phyloP scores from a whole-genome alignment of 2,113 vertebrate species.

The Heliornis fulica region DNA sequence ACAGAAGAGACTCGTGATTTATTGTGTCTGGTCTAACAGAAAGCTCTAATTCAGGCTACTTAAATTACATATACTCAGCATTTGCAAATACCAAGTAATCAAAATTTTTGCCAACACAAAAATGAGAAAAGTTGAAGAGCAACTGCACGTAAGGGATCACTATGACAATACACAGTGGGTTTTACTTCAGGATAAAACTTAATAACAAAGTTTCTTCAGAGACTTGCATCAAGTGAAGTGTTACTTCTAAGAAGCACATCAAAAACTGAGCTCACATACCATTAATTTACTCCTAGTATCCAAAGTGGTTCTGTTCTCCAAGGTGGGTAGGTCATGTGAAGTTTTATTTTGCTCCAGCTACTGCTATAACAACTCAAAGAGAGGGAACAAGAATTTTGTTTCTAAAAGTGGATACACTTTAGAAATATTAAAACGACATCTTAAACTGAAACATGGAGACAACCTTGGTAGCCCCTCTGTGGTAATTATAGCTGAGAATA shows the following conservation, averaged over 20 bases:
- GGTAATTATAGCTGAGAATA: not conserved
- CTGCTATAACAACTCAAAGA: not conserved
- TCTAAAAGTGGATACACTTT: not conserved
- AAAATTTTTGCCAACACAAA: not conserved
- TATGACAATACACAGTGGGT: not conserved
- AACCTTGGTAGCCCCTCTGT: not conserved
- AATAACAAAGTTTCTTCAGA: not conserved
- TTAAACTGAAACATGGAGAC: not conserved
- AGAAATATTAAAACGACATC: not conserved
- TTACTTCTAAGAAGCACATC: not conserved
- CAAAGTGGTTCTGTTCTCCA: not conserved
- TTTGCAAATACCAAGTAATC: not conserved
- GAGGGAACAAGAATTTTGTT: not conserved
- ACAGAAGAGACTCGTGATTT: not conserved
- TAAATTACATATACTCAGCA: not conserved
- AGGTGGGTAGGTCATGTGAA: not conserved
- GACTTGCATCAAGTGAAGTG: not conserved
- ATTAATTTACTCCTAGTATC: not conserved
- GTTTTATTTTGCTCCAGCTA: not conserved
- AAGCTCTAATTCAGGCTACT: not conserved
- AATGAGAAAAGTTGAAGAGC: not conserved
- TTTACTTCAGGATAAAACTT: not conserved
- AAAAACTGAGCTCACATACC: not conserved
- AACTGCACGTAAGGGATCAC: not conserved
- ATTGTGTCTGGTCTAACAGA: not conserved